These are phyloP conservation scores for Eristalis tenax DNA, from an alignment of 2,888 invertebrate genomes.

Conservation along the genomic window DNA sequence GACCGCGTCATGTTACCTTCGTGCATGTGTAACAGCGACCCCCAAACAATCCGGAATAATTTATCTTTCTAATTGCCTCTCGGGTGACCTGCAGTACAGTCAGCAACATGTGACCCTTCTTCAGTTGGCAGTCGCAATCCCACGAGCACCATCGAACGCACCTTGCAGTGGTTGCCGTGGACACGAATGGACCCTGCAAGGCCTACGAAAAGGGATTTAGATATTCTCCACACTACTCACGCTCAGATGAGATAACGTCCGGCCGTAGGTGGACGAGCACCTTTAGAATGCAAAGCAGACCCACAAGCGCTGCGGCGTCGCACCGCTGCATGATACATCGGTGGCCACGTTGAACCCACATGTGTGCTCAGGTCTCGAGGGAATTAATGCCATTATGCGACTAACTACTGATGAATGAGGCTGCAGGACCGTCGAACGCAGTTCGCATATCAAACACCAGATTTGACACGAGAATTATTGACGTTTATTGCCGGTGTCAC, in stretches of 20 bases:
- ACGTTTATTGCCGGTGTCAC: constrained; percentile 49
- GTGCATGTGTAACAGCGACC: neutral
- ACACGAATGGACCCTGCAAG: neutral
- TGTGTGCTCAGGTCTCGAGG: neutral
- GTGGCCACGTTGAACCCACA: too few species aligned
- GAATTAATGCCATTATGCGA: constrained; percentile 5
- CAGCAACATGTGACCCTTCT: neutral
- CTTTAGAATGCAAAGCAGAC: neutral
- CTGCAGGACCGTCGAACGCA: constrained; percentile 1
- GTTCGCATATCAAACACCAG: constrained; percentile 21
- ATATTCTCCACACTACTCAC: neutral
- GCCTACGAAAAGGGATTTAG: neutral
- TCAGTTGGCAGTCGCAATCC: too few species aligned
- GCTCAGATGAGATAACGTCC: neutral
- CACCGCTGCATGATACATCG: too few species aligned
- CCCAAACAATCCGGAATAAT: neutral
- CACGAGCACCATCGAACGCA: neutral
- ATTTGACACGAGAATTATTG: constrained; percentile 46
- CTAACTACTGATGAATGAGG: constrained; percentile 7
- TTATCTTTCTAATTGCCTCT: neutral
- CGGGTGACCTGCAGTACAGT: neutral
- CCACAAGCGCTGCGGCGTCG: neutral
- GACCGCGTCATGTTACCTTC: neutral
- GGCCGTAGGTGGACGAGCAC: neutral
- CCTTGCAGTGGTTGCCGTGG: neutral